A percentile compares a stretch with the other conserved stretches of the same genome.
Conservation (phyloP, 1,140 invertebrate species). For the Drosophila kepulauana region DNA sequence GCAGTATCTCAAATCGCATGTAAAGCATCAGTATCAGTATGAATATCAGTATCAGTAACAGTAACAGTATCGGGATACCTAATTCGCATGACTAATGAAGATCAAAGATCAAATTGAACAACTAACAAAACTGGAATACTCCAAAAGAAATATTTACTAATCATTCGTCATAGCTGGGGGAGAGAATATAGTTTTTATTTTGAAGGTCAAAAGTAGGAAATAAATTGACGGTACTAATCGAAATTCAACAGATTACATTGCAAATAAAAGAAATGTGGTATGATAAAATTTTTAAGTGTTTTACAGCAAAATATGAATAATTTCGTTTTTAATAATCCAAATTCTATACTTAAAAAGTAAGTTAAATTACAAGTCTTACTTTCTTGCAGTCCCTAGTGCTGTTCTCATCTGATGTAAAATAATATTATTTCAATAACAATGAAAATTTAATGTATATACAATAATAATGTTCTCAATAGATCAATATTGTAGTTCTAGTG, state of each 20-base stretch:
- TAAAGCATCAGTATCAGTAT: background rate
- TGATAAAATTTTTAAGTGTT: too few species aligned
- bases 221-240: too few species aligned
- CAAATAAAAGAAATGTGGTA: too few species aligned
- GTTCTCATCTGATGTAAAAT: background rate
- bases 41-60: background rate
- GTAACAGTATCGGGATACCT: background rate
- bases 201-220: too few species aligned
- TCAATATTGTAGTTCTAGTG: background rate
- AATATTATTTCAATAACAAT: background rate
- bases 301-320: background rate
- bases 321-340: background rate
- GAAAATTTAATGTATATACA: background rate
- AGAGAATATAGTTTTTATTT: too few species aligned
- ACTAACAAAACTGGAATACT: background rate
- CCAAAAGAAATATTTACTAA: too few species aligned
- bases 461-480: background rate
- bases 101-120: background rate
- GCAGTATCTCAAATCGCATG: slow-evolving; percentile 29
- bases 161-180: too few species aligned
- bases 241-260: too few species aligned
- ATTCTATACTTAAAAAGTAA: background rate
- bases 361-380: background rate
- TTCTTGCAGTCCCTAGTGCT: background rate
- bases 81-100: slow-evolving; percentile 11